These are phyloP conservation scores for Dendroctonus ponderosae DNA, from an alignment of 1,140 invertebrate genomes.

Conservation along the genomic window DNA sequence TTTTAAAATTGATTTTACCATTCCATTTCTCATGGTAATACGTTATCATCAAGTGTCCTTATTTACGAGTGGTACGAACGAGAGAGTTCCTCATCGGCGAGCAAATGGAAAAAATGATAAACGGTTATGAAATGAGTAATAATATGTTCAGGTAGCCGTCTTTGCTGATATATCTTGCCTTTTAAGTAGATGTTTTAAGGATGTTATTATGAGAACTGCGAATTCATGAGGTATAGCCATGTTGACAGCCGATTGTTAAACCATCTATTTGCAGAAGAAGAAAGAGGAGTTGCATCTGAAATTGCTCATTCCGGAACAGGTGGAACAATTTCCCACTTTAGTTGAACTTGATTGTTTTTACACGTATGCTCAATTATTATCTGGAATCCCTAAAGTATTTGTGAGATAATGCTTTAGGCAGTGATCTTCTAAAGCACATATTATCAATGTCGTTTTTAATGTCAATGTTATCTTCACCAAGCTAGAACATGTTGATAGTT, in stretches of 20 bases:
- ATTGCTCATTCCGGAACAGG: background rate
- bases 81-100: conserved; percentile 26
- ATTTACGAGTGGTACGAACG: conserved; percentile 30
- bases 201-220: conserved; percentile 25
- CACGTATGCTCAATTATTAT: too few species aligned
- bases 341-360: too few species aligned
- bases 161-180: conserved; percentile 38
- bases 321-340: too few species aligned
- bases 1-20: conserved; percentile 30
- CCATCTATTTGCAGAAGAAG: too few species aligned
- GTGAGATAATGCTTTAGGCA: too few species aligned
- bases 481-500: too few species aligned
- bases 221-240: background rate
- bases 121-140: conserved; percentile 39
- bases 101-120: conserved; percentile 40
- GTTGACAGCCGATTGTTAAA: too few species aligned
- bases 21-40: conserved; percentile 27
- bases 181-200: conserved; percentile 32
- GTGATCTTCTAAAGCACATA: too few species aligned
- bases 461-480: too few species aligned
- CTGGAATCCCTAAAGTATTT: too few species aligned
- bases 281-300: too few species aligned
- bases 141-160: conserved; percentile 42
- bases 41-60: conserved; percentile 30
- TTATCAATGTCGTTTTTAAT: too few species aligned